Conservation (phyloP, 1,140 invertebrate genomes). For the Brachionus calyciflorus region DNA sequence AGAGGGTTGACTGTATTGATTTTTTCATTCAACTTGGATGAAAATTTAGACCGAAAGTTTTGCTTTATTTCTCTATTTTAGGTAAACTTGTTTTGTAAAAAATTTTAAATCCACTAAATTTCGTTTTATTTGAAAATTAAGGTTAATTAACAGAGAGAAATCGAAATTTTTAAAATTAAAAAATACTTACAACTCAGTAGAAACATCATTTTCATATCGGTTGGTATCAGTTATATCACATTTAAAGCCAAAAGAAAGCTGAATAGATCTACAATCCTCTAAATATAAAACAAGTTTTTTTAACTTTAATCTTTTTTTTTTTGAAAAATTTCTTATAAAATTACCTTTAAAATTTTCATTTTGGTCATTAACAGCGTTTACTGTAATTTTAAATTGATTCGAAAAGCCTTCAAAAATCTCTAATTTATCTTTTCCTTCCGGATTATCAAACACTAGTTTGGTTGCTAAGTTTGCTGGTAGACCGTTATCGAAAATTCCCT, state of each 20-base stretch:
- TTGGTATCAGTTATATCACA: conserved; percentile 1
- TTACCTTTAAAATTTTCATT: conserved; percentile 20
- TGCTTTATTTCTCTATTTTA: no score
- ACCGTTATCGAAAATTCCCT: conserved; percentile 31
- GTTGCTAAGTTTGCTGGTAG: background rate
- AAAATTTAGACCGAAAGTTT: no score
- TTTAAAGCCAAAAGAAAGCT: conserved; percentile 28
- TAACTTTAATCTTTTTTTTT: background rate
- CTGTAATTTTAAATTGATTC: conserved; percentile 15
- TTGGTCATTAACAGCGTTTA: conserved; percentile 6
- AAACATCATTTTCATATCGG: conserved; percentile 43
- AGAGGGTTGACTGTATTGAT: no score
- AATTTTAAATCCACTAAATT: no score
- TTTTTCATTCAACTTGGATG: no score
- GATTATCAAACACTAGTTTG: background rate
- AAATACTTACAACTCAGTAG: conserved; percentile 23
- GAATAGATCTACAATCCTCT: conserved; percentile 26
- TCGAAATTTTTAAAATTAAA: no score
- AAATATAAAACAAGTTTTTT: background rate
- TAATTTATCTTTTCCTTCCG: conserved; percentile 8
- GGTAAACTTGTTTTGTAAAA: no score
- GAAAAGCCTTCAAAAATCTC: conserved; percentile 28
- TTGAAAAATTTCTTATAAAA: no score
- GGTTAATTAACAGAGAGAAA: no score
- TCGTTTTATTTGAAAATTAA: no score